phyloP scores from a whole-genome alignment of 2,113 vertebrate genomes.

The Ammodytes dubius region DNA sequence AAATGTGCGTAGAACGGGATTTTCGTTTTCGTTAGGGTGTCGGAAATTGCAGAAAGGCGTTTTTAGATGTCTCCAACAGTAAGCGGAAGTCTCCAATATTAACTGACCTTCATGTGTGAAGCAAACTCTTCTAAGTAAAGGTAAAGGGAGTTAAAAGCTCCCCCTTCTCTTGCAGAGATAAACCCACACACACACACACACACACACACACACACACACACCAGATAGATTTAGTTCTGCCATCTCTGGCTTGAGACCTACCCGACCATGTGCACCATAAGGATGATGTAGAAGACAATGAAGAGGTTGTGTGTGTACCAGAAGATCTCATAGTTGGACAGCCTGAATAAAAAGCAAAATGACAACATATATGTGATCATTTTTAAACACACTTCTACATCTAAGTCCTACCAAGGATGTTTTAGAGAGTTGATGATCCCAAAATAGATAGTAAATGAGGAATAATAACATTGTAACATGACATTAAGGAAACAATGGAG shows the following conservation, averaged over 20 bases:
- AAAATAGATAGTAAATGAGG: neutral
- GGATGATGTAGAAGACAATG: slow-evolving; percentile 95
- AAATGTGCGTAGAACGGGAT: neutral
- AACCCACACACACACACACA: neutral
- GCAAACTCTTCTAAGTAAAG: slow-evolving; percentile 1
- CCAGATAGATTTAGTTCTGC: neutral
- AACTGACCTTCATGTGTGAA: slow-evolving; percentile 13
- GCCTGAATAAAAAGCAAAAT: slow-evolving; percentile 78
- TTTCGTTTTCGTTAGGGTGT: neutral
- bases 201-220: neutral
- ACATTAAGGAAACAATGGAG: neutral
- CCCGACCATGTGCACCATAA: slow-evolving; percentile 95
- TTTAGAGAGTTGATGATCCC: neutral
- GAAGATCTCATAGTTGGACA: slow-evolving; percentile 96
- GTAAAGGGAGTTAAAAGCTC: neutral
- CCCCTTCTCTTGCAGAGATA: neutral
- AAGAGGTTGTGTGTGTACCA: slow-evolving; percentile 99
- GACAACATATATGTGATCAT: neutral
- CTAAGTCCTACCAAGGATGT: neutral
- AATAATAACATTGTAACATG: neutral
- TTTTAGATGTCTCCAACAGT: slow-evolving; percentile 1
- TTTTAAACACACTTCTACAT: neutral
- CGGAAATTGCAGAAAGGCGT: neutral
- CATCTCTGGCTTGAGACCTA: slow-evolving; percentile 77
- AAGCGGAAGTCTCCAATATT: neutral